These are phyloP conservation scores for Urocyon cinereoargenteus DNA, from an alignment of 2,797 vertebrate genomes.

Conservation along the genomic window DNA sequence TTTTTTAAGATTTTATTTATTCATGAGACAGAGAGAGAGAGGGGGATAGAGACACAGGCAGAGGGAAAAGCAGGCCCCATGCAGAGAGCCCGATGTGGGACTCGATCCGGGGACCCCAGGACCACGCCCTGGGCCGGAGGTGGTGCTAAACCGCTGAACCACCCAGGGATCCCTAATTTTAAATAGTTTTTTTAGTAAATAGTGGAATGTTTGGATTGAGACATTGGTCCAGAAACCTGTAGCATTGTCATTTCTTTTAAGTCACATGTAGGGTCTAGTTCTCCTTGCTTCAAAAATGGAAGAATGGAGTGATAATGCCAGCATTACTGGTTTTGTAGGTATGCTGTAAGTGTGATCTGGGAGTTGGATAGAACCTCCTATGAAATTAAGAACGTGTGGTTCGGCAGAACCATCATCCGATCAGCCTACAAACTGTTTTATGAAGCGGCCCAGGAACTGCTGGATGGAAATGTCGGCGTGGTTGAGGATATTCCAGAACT, in stretches of 20 bases:
- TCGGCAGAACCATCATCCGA: slow-evolving; percentile 91
- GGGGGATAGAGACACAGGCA: too few species aligned
- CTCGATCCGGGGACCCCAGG: too few species aligned
- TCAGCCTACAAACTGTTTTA: slow-evolving; percentile 97
- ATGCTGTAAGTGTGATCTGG: slow-evolving; percentile 96
- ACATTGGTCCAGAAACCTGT: neutral
- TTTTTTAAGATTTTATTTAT: too few species aligned
- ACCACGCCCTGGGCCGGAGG: too few species aligned
- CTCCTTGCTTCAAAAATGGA: neutral
- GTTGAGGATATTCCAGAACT: slow-evolving; percentile 91
- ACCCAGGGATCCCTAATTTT: neutral
- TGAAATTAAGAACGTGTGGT: slow-evolving; percentile 90
- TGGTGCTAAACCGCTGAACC: too few species aligned
- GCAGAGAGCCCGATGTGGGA: too few species aligned
- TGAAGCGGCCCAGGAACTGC: slow-evolving; percentile 94
- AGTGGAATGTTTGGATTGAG: neutral
- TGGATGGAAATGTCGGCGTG: slow-evolving; percentile 88
- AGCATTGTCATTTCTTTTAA: slow-evolving; percentile 22
- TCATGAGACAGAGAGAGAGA: too few species aligned
- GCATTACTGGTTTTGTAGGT: slow-evolving; percentile 87
- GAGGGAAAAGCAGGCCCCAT: too few species aligned
- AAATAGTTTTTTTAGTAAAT: neutral
- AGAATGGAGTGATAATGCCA: neutral
- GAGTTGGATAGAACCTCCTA: slow-evolving; percentile 91
- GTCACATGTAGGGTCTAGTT: slow-evolving; percentile 40